Evolutionary conservation across 2,113 vertebrate genomes (phyloP), one percentile per base, ranked within the genome.

Genomic region (Typhlomys cinereus): DNA sequence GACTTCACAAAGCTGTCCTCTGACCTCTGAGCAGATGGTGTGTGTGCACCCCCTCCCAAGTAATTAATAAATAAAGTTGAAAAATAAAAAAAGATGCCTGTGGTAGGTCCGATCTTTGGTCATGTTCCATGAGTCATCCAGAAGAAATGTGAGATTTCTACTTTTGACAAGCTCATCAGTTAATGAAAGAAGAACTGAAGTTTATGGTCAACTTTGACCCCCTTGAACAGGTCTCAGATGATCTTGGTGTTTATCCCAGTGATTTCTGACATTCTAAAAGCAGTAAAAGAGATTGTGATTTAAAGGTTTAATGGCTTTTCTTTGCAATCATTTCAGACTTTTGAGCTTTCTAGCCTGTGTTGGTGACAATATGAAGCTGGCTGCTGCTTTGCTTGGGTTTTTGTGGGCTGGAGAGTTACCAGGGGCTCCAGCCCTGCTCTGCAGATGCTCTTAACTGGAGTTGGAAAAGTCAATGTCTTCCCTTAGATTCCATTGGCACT

Each of bases 251-350:
- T 91, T 94, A 62, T 85, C 62, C 31, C 59, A 74, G 52, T 93
- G 71, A 91, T 81, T 89, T 89, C n/a, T 91, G 69, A 41, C 64
- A 88, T 94, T 95, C 94, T 48, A 61, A 57, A 89, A 79, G n/a
- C 78, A 89, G 89, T 69, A 81, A 70, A 94, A 13, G 34, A 76
- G n/a, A 62, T 50, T 36, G 46, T 91, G 80, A 57, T 12, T 88
- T 88, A 69, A 57, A 80, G 50, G 76, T 92, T 87, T 95, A 59
- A 84, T 54, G 48, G 39, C 71, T 95, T 84, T 27, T 59, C 73
- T 89, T 89, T 85, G n/a, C 34, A 14, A 13, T 89, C 50, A n/a
- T 78, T 89, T 75, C 34, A 92, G 74, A 69, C 13, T 20, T 73
- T 90, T 74, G 88, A 85, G 84, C 89, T 67, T 66, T 57, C 50